A percentile compares a stretch with the other conserved stretches of the same genome.
These are phyloP conservation scores for Tyria jacobaeae DNA, from an alignment of 2,888 invertebrate genomes.

Conservation along the genomic window DNA sequence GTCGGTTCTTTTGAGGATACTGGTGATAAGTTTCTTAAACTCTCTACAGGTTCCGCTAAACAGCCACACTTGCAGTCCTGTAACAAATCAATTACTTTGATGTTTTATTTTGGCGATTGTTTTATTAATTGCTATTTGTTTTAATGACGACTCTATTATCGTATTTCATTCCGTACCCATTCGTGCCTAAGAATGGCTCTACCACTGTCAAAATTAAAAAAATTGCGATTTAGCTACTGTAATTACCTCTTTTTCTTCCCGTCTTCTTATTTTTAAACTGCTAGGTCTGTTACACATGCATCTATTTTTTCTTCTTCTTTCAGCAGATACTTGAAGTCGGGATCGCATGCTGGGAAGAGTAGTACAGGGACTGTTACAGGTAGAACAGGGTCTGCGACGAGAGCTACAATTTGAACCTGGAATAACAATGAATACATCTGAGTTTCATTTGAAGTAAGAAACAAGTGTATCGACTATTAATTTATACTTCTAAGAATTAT, in stretches of 20 bases:
- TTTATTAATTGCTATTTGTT: too few relatives aligned
- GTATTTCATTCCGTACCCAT: too few relatives aligned
- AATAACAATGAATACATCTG: neutral
- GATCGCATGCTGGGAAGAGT: conserved; percentile 37
- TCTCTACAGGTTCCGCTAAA: conserved; percentile 18
- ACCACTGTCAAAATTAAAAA: too few relatives aligned
- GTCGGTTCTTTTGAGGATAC: neutral
- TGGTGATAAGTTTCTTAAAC: neutral
- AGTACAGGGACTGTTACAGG: neutral
- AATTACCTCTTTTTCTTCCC: conserved; percentile 15
- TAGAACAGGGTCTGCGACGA: neutral
- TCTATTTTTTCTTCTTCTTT: conserved; percentile 39
- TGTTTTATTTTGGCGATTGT: too few relatives aligned
- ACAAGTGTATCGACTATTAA: too few relatives aligned
- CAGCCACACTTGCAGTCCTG: conserved; percentile 52
- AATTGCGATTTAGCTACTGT: too few relatives aligned
- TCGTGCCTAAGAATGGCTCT: too few relatives aligned
- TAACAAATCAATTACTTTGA: conserved; percentile 29
- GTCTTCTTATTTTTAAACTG: conserved; percentile 58
- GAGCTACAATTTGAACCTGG: conserved; percentile 43
- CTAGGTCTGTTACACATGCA: conserved; percentile 57
- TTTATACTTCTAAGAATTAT: too few relatives aligned
- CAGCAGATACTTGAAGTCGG: conserved; percentile 56
- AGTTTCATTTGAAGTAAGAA: neutral
- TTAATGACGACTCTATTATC: too few relatives aligned